Percentiles rank a stretch among this genome's conserved stretches.
phyloP scores from a whole-genome alignment of 2,888 invertebrate genomes.

The Rhamnusium bicolor region DNA sequence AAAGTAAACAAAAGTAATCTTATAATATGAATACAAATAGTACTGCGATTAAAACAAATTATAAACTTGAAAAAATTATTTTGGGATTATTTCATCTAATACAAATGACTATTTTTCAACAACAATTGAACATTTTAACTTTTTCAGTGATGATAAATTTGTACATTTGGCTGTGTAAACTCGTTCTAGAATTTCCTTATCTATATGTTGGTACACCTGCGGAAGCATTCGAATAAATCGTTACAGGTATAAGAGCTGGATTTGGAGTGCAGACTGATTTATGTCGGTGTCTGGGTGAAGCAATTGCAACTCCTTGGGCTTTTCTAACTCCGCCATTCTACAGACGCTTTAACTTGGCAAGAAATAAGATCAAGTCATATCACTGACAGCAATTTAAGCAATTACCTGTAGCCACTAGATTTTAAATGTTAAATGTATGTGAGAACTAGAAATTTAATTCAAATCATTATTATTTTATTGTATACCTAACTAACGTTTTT shows the following conservation, averaged over 20 bases:
- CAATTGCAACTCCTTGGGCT: conserved; percentile 25
- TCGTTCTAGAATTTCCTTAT: conserved; percentile 21
- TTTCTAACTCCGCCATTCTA: conserved; percentile 12
- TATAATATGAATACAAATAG: too few species aligned
- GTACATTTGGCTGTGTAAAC: conserved; percentile 29
- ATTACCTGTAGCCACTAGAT: not conserved
- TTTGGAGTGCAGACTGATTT: conserved; percentile 38
- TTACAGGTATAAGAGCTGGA: conserved; percentile 39
- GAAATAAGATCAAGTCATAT: conserved; percentile 8
- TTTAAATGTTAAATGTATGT: not conserved
- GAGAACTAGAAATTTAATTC: not conserved
- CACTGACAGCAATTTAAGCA: conserved; percentile 7
- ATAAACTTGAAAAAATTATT: too few species aligned
- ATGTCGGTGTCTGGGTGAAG: conserved; percentile 25
- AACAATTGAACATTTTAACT: not conserved
- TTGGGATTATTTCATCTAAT: too few species aligned
- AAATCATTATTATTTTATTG: too few species aligned
- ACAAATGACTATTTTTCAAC: not conserved
- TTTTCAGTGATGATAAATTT: conserved; percentile 30
- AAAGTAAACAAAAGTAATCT: too few species aligned
- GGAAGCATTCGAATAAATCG: conserved; percentile 43
- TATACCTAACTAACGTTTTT: too few species aligned
- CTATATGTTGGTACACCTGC: conserved; percentile 31
- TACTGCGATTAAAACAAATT: too few species aligned
- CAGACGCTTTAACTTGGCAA: not conserved